A percentile compares a stretch with the other conserved stretches of the same genome.
phyloP scores from a whole-genome alignment of 64 coral and sea anemone species.

The Porites lutea region DNA sequence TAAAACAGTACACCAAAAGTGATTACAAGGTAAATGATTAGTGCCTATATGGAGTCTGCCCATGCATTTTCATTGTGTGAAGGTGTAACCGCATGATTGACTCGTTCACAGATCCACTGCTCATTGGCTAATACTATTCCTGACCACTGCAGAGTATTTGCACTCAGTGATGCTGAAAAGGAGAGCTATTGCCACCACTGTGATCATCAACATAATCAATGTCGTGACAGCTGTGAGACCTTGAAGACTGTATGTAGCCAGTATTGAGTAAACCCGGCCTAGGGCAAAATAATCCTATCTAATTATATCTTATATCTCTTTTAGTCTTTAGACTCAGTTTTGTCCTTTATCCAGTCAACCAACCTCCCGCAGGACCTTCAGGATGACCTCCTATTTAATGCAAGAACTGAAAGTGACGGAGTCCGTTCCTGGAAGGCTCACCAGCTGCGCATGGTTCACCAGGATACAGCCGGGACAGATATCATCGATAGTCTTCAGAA shows the following conservation, averaged over 20 bases:
- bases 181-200: not conserved
- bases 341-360: conserved; percentile 19
- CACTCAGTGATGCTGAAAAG: not conserved
- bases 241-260: conserved; percentile 7
- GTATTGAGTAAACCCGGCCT: not conserved
- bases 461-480: conserved; percentile 40
- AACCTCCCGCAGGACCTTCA: not conserved
- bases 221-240: conserved; percentile 6
- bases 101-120: conserved; percentile 13
- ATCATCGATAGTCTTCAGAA: conserved; percentile 7
- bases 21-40: no score
- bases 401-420: conserved; percentile 23
- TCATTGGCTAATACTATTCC: not conserved
- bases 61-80: not conserved
- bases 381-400: not conserved
- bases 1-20: no score
- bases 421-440: not conserved
- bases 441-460: conserved; percentile 54
- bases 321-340: conserved; percentile 17
- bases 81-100: conserved; percentile 10
- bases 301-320: no score
- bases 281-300: no score
- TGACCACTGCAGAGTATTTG: no score
- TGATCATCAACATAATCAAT: conserved; percentile 19
- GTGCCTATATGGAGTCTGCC: no score